A percentile compares a stretch with the other conserved stretches of the same genome.
Conservation (phyloP, 1,140 invertebrate genomes). For the Leptinotarsa texana region DNA sequence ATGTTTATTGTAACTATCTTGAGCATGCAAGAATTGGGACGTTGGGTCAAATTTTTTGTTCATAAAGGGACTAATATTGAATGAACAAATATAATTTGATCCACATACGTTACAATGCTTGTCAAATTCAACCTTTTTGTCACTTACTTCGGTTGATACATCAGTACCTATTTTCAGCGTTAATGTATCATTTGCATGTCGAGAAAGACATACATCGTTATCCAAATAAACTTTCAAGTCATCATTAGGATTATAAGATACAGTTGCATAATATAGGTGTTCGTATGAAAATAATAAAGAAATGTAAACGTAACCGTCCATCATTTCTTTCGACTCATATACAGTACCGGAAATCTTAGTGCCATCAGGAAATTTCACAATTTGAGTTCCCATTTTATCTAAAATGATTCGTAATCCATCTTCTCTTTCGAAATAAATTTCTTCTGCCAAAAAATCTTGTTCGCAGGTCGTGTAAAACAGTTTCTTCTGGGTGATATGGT, state of each 20-base stretch:
- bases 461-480: constrained; percentile 32
- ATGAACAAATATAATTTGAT: constrained; percentile 18
- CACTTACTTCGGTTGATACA: constrained; percentile 3
- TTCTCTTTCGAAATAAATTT: constrained; percentile 37
- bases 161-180: constrained; percentile 17
- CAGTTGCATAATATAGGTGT: constrained; percentile 38
- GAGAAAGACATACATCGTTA: constrained; percentile 19
- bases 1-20: constrained; percentile 35
- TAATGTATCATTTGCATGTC: constrained; percentile 12
- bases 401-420: constrained; percentile 36
- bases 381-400: constrained; percentile 31
- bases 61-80: constrained; percentile 28
- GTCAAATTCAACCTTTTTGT: constrained; percentile 23
- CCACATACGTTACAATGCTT: constrained; percentile 30
- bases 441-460: constrained; percentile 37
- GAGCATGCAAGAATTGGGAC: constrained; percentile 26
- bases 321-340: constrained; percentile 26
- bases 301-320: constrained; percentile 38
- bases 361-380: constrained; percentile 34
- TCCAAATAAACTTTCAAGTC: constrained; percentile 22
- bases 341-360: constrained; percentile 32
- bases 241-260: constrained; percentile 29
- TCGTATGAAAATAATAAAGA: constrained; percentile 33
- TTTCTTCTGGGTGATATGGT: constrained; percentile 35
- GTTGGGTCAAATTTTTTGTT: constrained; percentile 4